phyloP scores from a whole-genome alignment of 2,888 invertebrate species.

The Alviniconcha strummeri region DNA sequence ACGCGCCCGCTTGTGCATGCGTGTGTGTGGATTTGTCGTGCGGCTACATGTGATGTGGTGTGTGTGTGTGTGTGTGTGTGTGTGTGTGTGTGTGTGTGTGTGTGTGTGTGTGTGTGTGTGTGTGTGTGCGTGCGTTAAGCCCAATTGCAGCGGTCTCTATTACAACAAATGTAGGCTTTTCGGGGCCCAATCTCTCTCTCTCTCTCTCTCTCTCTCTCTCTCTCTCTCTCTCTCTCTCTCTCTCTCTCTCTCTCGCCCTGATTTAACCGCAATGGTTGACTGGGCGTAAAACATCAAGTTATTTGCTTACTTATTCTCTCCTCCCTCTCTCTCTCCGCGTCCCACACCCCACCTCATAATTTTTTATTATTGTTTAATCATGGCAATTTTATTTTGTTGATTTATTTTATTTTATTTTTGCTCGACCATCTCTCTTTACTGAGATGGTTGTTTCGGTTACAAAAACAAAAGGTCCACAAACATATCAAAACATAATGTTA shows the following conservation, averaged over 20 bases:
- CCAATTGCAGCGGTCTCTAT: not conserved
- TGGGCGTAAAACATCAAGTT: no score
- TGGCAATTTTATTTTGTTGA: no score
- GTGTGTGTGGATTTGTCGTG: no score
- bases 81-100: not conserved
- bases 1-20: no score
- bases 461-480: no score
- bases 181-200: not conserved
- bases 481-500: no score
- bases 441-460: no score
- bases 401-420: no score
- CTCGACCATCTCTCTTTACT: no score
- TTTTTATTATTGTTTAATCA: not conserved
- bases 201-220: not conserved
- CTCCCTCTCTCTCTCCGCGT: not conserved
- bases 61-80: not conserved
- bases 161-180: not conserved
- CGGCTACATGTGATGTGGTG: no score
- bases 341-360: not conserved
- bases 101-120: slow-evolving; percentile 15
- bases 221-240: not conserved
- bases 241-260: not conserved
- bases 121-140: not conserved
- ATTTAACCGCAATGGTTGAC: no score
- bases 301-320: not conserved